Evolutionary conservation across 2,113 vertebrate genomes (phyloP).

Genomic region (Platysternon megacephalum): DNA sequence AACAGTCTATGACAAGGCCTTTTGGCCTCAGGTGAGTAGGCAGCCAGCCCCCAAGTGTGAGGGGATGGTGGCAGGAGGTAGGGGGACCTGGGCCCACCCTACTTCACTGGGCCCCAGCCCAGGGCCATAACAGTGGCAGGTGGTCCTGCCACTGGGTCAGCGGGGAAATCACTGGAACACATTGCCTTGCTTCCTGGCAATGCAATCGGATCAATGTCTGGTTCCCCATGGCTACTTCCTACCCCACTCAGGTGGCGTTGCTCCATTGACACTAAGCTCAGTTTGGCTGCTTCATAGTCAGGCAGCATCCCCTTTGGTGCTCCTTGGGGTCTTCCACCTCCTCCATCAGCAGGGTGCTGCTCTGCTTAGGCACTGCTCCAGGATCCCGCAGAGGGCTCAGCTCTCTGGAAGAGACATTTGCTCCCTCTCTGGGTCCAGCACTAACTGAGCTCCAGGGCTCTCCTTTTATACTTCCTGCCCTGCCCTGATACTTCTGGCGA

Average conservation of each 20-base stretch:
- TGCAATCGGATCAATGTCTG: background rate
- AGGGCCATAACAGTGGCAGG: background rate
- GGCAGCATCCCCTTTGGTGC: background rate
- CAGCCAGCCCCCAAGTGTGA: background rate
- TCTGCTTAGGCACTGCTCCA: background rate
- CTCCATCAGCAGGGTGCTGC: background rate
- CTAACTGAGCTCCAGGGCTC: background rate
- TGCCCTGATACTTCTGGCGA: background rate
- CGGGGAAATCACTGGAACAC: background rate
- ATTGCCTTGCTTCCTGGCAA: background rate
- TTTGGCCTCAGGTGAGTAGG: background rate
- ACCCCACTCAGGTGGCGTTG: background rate
- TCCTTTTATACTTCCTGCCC: background rate
- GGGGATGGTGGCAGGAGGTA: background rate
- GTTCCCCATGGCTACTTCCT: background rate
- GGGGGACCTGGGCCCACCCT: background rate
- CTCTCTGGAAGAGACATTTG: background rate
- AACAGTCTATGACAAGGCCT: background rate
- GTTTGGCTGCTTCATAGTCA: background rate
- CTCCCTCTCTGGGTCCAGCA: background rate
- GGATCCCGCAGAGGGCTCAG: background rate
- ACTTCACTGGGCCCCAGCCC: background rate
- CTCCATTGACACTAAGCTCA: background rate
- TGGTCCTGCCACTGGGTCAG: background rate
- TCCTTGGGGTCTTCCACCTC: background rate